Evolutionary conservation across 2,888 invertebrate genomes (phyloP).

Genomic region (Minunthozetes semirufus): DNA sequence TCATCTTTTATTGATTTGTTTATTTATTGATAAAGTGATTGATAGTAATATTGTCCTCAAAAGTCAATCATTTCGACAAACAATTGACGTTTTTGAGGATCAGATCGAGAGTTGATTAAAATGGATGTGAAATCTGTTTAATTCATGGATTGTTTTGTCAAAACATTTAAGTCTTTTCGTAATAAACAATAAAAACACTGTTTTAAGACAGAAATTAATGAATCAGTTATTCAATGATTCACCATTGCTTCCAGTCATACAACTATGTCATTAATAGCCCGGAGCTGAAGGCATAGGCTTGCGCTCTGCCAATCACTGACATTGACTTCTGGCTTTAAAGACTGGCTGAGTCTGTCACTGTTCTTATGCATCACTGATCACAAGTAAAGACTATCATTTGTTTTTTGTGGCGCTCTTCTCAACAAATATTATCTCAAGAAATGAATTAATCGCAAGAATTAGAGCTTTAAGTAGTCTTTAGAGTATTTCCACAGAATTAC

Average conservation of each 20-base stretch:
- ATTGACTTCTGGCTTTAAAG: neutral
- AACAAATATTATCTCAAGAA: neutral
- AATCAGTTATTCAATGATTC: slow-evolving; percentile 7
- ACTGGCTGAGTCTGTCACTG: neutral
- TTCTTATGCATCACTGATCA: neutral
- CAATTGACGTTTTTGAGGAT: neutral
- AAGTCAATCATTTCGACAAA: neutral
- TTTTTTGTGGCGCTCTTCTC: slow-evolving; percentile 2
- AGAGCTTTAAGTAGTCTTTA: too few species aligned
- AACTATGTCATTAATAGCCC: neutral
- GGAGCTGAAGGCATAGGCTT: neutral
- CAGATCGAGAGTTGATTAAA: neutral
- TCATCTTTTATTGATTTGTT: neutral
- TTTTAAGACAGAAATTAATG: neutral
- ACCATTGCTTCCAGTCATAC: neutral
- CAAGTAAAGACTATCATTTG: neutral
- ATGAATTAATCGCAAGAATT: too few species aligned
- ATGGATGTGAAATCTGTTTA: neutral
- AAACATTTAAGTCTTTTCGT: neutral
- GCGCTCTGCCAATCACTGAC: neutral
- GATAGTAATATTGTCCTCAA: neutral
- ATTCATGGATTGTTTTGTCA: neutral
- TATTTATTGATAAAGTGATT: too few species aligned
- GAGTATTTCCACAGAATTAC: too few species aligned
- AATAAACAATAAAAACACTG: neutral